These are phyloP conservation scores for Geodia barretti DNA, from an alignment of 37 sponge, comb jelly and placozoan species.

Conservation along the genomic window DNA sequence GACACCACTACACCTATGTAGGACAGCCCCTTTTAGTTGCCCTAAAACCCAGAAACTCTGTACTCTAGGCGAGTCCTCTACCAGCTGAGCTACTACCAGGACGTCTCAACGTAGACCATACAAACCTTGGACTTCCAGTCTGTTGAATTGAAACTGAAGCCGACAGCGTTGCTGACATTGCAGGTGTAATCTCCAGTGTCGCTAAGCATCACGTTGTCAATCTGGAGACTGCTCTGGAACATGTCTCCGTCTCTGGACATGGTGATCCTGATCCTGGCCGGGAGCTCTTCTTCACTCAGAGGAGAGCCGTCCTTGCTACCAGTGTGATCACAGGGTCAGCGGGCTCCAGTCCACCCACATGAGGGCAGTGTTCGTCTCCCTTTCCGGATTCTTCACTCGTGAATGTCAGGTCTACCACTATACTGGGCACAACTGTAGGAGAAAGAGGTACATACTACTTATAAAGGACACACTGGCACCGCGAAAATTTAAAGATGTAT, in stretches of 20 bases:
- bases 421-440: constrained; percentile 18
- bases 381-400: neutral
- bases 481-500: neutral
- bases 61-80: too few relatives aligned
- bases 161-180: neutral
- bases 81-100: too few relatives aligned
- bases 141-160: neutral
- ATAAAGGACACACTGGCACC: constrained; percentile 1
- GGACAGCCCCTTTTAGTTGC: too few relatives aligned
- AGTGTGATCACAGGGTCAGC: constrained; percentile 13
- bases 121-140: constrained; percentile 10
- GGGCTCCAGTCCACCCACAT: constrained; percentile 17
- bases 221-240: neutral
- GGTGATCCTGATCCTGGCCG: neutral
- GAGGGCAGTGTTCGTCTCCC: neutral
- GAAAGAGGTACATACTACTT: neutral
- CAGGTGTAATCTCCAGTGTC: constrained; percentile 27
- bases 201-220: neutral
- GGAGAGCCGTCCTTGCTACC: constrained; percentile 10
- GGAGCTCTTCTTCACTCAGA: neutral
- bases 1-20: too few relatives aligned
- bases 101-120: neutral
- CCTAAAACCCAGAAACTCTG: too few relatives aligned
- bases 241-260: neutral
- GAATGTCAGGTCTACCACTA: neutral